Evolutionary conservation across 2,888 invertebrate genomes (phyloP).

Genomic region (Nomada ruficornis): DNA sequence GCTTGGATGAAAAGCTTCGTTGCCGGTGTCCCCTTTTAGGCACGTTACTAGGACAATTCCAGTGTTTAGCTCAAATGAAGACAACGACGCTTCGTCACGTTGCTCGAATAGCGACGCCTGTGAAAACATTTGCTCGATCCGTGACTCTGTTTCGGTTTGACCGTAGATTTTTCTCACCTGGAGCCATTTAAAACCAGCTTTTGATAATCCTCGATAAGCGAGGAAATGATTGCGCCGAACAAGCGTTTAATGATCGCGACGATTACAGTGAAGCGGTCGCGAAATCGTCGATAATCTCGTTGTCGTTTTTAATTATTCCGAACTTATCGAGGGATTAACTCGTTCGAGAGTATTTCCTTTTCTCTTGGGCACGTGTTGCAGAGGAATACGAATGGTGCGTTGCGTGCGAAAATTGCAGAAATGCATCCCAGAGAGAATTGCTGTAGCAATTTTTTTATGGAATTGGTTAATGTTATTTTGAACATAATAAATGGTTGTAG

Average conservation of each 20-base stretch:
- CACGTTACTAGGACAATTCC: conserved; percentile 39
- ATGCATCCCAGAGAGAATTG: no score
- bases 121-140: conserved; percentile 12
- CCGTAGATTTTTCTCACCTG: not conserved
- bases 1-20: conserved; percentile 47
- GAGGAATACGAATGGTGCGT: not conserved
- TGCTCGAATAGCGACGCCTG: not conserved
- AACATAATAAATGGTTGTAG: no score
- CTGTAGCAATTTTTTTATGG: no score
- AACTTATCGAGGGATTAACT: conserved; percentile 2
- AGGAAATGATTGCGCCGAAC: conserved; percentile 25
- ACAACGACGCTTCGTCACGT: conserved; percentile 9
- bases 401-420: not conserved
- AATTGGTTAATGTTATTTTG: no score
- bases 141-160: not conserved
- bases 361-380: not conserved
- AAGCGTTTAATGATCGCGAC: conserved; percentile 8
- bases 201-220: conserved; percentile 38
- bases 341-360: conserved; percentile 15
- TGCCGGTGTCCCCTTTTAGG: conserved; percentile 33
- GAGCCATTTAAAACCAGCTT: conserved; percentile 18
- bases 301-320: conserved; percentile 27
- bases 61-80: conserved; percentile 32
- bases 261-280: conserved; percentile 15
- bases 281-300: conserved; percentile 23